Conservation (phyloP, 2,888 invertebrate species). For the Gonocerus acuteangulatus region DNA sequence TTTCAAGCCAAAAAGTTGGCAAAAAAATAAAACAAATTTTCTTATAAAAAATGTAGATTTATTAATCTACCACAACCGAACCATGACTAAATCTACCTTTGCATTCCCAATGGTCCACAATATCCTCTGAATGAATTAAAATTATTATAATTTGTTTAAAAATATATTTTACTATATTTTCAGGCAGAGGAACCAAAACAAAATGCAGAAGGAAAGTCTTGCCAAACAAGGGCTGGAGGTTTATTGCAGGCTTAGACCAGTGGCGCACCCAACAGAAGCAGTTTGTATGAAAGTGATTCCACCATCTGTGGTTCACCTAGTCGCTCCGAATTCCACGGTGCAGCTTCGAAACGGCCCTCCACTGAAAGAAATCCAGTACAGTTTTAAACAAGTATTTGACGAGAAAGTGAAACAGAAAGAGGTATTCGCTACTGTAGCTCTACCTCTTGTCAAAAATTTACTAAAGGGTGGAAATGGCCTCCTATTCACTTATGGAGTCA, state of each 20-base stretch:
- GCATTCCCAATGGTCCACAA: no score
- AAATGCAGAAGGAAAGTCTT: background rate
- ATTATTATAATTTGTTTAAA: no score
- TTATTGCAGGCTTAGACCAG: slow-evolving; percentile 75
- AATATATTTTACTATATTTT: no score
- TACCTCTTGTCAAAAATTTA: slow-evolving; percentile 78
- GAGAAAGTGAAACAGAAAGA: slow-evolving; percentile 71
- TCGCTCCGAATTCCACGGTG: slow-evolving; percentile 52
- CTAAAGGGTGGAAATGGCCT: slow-evolving; percentile 85
- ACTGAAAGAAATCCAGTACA: slow-evolving; percentile 61
- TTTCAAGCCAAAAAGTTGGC: no score
- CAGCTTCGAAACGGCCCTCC: slow-evolving; percentile 41
- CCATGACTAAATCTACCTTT: no score
- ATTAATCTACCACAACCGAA: no score
- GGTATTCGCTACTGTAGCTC: slow-evolving; percentile 72
- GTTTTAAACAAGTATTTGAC: slow-evolving; percentile 68
- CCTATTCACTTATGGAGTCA: slow-evolving; percentile 94
- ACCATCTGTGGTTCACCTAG: slow-evolving; percentile 57
- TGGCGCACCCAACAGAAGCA: slow-evolving; percentile 50
- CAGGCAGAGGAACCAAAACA: background rate
- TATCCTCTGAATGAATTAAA: no score
- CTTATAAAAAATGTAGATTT: no score
- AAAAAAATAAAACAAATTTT: no score
- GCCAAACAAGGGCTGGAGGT: slow-evolving; percentile 71
- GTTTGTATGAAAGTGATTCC: slow-evolving; percentile 64